Conservation (phyloP, 2,797 vertebrate species). For the Onychomys torridus region DNA sequence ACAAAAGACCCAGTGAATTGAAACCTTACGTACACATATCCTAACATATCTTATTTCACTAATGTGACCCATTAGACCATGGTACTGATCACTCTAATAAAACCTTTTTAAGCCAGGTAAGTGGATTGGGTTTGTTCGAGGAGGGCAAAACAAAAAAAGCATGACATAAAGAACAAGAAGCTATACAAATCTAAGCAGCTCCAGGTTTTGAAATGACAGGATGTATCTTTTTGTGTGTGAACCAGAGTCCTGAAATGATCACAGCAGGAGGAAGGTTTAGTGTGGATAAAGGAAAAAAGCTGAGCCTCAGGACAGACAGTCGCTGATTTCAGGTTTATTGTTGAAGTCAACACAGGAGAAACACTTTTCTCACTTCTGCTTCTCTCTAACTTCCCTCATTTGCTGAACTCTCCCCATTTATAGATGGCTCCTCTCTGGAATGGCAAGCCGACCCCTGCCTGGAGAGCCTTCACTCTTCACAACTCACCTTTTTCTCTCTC, state of each 20-base stretch:
- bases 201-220: conserved; percentile 51
- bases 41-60: neutral
- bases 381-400: conserved; percentile 61
- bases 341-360: conserved; percentile 58
- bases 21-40: neutral
- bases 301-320: neutral
- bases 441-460: conserved; percentile 5
- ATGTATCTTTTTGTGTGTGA: conserved; percentile 37
- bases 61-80: neutral
- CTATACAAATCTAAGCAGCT: conserved; percentile 25
- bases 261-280: conserved; percentile 56
- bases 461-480: neutral
- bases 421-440: neutral
- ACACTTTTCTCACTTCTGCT: conserved; percentile 45
- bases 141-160: neutral
- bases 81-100: neutral
- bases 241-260: conserved; percentile 65
- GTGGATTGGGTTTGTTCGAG: conserved; percentile 13
- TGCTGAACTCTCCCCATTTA: conserved; percentile 53
- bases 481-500: neutral
- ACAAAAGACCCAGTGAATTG: conserved; percentile 20
- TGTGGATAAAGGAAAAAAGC: conserved; percentile 5
- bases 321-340: conserved; percentile 64
- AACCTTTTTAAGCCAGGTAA: neutral
- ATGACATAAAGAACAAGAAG: conserved; percentile 30